Conservation (phyloP, 1,140 invertebrate species). For the Pantala flavescens region DNA sequence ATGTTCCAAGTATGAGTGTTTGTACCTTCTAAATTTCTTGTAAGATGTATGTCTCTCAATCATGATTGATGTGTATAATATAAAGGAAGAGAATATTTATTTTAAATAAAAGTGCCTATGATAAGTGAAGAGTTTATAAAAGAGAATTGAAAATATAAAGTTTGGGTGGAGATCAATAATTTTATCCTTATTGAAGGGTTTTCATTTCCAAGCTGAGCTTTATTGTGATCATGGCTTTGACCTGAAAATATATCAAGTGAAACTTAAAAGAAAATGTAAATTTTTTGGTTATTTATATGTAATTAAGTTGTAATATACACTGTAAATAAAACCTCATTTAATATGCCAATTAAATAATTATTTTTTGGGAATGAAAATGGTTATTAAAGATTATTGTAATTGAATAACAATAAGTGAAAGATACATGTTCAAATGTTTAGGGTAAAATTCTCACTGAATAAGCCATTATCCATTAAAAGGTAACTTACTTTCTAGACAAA, state of each 20-base stretch:
- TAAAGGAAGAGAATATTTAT: conserved; percentile 1
- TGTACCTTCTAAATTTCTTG: not conserved
- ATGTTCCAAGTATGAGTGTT: conserved; percentile 7
- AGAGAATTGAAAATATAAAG: not conserved
- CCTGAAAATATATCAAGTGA: not conserved
- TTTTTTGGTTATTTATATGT: conserved; percentile 9
- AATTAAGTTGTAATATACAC: conserved; percentile 10
- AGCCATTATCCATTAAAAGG: too few relatives aligned
- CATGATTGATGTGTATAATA: not conserved
- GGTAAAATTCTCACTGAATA: too few relatives aligned
- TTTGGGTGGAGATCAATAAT: not conserved
- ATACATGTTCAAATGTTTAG: too few relatives aligned
- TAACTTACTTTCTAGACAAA: too few relatives aligned
- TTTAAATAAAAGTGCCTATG: conserved; percentile 10
- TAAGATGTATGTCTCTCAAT: not conserved
- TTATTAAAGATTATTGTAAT: too few relatives aligned
- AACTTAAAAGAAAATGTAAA: not conserved
- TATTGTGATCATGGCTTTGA: conserved; percentile 6
- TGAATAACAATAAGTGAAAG: too few relatives aligned
- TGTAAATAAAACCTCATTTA: conserved; percentile 4
- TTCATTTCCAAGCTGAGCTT: conserved; percentile 5
- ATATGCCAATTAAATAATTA: not conserved
- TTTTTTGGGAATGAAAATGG: not conserved
- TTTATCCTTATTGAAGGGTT: not conserved
- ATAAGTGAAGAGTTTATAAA: not conserved